Evolutionary conservation across 2,113 vertebrate genomes (phyloP).

Genomic region (Vombatus ursinus): DNA sequence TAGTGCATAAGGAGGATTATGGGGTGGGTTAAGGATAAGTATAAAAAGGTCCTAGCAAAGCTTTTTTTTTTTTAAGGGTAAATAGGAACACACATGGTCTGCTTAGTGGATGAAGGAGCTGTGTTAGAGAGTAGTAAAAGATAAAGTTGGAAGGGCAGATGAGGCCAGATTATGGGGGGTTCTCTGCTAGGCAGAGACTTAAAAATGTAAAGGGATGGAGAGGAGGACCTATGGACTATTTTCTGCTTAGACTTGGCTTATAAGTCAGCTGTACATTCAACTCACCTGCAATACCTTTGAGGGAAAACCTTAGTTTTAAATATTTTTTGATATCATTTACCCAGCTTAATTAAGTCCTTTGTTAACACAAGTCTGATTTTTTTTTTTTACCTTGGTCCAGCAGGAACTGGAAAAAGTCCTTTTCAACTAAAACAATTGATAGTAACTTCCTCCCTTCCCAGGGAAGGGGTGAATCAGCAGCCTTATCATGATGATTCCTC

Average conservation of each 20-base stretch:
- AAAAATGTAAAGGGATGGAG: background rate
- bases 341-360: constrained; percentile 30
- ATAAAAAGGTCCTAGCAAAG: background rate
- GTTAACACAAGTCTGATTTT: constrained; percentile 9
- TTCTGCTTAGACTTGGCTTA: background rate
- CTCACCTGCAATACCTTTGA: background rate
- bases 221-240: background rate
- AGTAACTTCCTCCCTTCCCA: constrained; percentile 61
- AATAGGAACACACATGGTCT: background rate
- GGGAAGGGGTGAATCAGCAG: constrained; percentile 75
- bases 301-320: background rate
- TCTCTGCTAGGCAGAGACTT: background rate
- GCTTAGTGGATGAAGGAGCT: background rate
- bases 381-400: background rate
- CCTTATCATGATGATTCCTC: background rate
- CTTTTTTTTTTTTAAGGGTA: background rate
- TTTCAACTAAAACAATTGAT: constrained; percentile 34
- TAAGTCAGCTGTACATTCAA: background rate
- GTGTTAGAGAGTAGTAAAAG: background rate
- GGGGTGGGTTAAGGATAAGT: background rate
- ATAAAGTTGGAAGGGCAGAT: background rate
- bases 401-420: constrained; percentile 11
- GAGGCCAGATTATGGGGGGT: no score
- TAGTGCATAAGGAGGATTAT: background rate
- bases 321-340: background rate